Evolutionary conservation across 2,797 vertebrate species (phyloP), one percentile per base, ranked within the genome.

Genomic region (Aeoliscus strigatus): DNA sequence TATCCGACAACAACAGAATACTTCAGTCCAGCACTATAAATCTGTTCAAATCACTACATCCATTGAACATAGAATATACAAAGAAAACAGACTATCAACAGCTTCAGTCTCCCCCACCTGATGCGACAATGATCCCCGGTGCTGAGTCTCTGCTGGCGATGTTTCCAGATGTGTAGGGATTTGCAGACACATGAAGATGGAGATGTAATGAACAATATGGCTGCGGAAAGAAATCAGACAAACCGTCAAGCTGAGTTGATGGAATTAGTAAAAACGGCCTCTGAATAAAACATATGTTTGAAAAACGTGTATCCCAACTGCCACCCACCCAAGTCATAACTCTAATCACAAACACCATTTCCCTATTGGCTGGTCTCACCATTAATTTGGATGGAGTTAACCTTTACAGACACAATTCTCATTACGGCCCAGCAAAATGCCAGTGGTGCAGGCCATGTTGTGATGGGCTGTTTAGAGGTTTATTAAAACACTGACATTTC

Each of bases 131-230:
- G 57, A 96, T 89, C 58, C 94, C 90, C 4, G 94, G 94, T 48
- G 94, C 91, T 5, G 93, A 90, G 23, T 96, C 93, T 71, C 92
- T 82, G 83, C 93, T 96, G 69, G 92, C 91, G 8, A 96, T 95
- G 74, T 96, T 94, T 70, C 94, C 92, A 0, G 93, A 96, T 1
- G 94, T 93, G 14, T 96, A 96, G 11, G 94, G 93, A 78, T 94
- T 96, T 70, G 94, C 93, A 6, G 94, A 94, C 39, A 96, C 92
- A 15, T 96, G 93, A 39, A 96, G 73, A 70, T 95, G 93, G 34
- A 96, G 91, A 73, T 96, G 92, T 15, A 96, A 74, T 1, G 94
- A 96, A 51, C 94, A 96, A 57, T 92, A 90, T 2, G 92, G 93
- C 94, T 96, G 65, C 4, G 11, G 43, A 57, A 51, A 51, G 29